Base-by-base conservation (phyloP, 1,140 invertebrate genomes). In the Pseudobourletiella spinata region DNA sequence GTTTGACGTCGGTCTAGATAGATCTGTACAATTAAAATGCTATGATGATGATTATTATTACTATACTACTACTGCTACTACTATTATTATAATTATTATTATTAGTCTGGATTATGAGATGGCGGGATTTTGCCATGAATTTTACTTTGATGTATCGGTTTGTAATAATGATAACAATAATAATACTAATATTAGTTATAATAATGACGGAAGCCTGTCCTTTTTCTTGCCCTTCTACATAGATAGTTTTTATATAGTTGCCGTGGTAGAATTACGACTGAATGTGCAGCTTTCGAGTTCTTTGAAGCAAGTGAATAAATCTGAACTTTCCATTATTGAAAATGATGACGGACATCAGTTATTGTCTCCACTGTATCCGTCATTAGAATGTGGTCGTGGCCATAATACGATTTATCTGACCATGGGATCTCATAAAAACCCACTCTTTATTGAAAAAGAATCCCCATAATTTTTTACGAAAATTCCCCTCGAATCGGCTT, bases 301-400 rank as follows among this genome's bases (percentile, higher is more conserved):
- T 39, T 39, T 39, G 8, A 11, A 39, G 8, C 32, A 39, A 39
- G n/a, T n/a, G 8, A 39, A 39, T 39, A 39, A 39, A 39, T 39
- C n/a, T 39, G 32, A 50, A n/a, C 8, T 50, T 20, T 24, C 24
- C 46, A 50, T 50, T 50, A 14, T 14, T 50, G 25, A 50, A n/a
- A 50, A 8, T 50, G 18, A 50, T 20, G 25, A 42, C 39, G 39
- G 14, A 15, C n/a, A 15, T 42, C 14, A 42, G 14, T 42, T n/a
- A 15, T 42, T n/a, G 14, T 15, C 14, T n/a, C n/a, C 14, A 14
- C 39, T 42, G 39, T 14, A 42, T 14, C 93, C 73, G 96, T 91
- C 0, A 93, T 39, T n/a, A 39, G n/a, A 39, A 8, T 39, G 8
- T 39, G 8, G 32, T n/a, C 32, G 8, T 39, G 32, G n/a, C n/a